Conservation (phyloP, 2,113 vertebrate species). For the Podocnemis expansa region DNA sequence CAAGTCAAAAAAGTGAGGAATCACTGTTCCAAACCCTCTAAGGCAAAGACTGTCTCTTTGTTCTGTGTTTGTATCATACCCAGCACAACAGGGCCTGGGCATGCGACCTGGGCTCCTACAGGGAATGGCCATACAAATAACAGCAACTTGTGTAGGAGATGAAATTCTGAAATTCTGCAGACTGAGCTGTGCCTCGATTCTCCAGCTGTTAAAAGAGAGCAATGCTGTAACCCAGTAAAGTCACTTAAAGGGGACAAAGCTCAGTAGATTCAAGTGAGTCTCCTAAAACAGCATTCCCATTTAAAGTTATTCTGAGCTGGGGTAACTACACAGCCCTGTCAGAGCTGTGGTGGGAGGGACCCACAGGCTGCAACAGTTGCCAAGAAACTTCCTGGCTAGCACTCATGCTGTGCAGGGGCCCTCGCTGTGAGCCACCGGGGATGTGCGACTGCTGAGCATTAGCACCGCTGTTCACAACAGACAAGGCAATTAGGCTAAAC, state of each 20-base stretch:
- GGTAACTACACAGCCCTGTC: not conserved
- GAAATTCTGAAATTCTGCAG: not conserved
- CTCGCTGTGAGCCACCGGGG: not conserved
- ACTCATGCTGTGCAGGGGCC: not conserved
- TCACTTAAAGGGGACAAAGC: not conserved
- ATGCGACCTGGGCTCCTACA: not conserved
- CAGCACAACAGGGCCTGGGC: too few relatives aligned
- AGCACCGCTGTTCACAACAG: not conserved
- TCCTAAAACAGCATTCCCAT: not conserved
- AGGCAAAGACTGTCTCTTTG: too few relatives aligned
- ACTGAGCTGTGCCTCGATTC: not conserved
- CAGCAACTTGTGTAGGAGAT: not conserved
- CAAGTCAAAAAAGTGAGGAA: too few relatives aligned
- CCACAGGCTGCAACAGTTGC: constrained; percentile 35
- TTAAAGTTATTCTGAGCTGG: accelerated
- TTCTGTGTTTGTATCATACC: not conserved
- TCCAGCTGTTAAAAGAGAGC: not conserved
- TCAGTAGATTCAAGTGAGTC: not conserved
- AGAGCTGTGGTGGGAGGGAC: not conserved
- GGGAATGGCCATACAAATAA: not conserved
- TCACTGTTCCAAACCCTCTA: too few relatives aligned
- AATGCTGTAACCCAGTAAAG: accelerated
- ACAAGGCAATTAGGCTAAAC: constrained; percentile 56
- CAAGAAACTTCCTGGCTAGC: constrained; percentile 46
- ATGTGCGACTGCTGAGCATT: not conserved